Percentiles rank a stretch among this genome's conserved stretches.
These are phyloP conservation scores for Tarsius wallacei DNA, from an alignment of 2,797 vertebrate species.

Conservation along the genomic window DNA sequence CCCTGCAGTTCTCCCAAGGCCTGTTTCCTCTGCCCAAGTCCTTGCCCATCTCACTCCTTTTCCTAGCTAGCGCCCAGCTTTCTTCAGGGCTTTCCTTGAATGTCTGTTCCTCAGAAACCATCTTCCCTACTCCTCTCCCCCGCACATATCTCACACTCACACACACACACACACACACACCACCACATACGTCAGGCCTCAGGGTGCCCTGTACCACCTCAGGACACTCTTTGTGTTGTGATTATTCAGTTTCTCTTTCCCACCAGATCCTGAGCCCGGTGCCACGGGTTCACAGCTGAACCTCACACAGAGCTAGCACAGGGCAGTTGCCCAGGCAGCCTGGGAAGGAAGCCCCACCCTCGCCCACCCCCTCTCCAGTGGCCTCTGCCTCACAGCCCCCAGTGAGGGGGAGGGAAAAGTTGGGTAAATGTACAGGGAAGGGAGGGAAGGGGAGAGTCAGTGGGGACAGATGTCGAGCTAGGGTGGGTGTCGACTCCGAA, in stretches of 20 bases:
- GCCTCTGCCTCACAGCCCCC: background rate
- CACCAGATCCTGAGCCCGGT: fast-evolving
- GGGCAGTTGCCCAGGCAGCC: background rate
- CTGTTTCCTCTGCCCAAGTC: background rate
- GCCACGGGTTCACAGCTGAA: background rate
- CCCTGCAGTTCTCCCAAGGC: background rate
- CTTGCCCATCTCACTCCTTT: background rate
- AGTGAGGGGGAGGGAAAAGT: no score
- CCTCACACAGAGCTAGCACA: background rate
- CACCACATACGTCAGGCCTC: background rate
- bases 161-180: fast-evolving
- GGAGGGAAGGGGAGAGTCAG: background rate
- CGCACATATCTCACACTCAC: fast-evolving
- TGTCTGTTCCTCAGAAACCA: background rate
- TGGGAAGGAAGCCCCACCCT: fast-evolving
- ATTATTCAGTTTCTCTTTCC: background rate
- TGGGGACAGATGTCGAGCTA: background rate
- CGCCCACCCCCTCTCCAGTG: background rate
- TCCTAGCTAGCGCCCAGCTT: background rate
- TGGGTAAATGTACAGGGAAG: no score
- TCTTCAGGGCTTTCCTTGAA: background rate
- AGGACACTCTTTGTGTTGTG: background rate
- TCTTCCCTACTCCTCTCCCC: background rate
- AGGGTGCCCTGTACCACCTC: background rate
- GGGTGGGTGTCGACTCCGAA: no score